Evolutionary conservation across 2,113 vertebrate species (phyloP).

Genomic region (Plotosus lineatus): DNA sequence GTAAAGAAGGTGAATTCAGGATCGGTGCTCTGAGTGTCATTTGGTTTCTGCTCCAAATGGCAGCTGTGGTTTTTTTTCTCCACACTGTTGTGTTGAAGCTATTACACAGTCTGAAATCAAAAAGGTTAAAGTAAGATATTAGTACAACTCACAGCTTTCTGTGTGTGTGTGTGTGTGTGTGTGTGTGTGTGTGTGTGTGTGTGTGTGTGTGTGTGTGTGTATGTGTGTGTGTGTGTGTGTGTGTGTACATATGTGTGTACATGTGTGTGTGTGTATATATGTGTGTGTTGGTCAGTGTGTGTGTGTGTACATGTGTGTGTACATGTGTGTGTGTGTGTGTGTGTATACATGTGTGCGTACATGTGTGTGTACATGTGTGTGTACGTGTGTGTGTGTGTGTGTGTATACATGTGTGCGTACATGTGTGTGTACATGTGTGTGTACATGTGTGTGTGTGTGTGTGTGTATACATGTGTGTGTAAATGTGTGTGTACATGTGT

Average conservation of each 20-base stretch:
- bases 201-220: background rate
- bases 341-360: too few species aligned
- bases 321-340: too few species aligned
- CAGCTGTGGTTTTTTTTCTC: background rate
- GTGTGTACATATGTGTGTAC: too few species aligned
- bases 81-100: background rate
- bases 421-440: too few species aligned
- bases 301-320: too few species aligned
- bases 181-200: background rate
- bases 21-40: background rate
- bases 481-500: too few species aligned
- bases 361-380: too few species aligned
- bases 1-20: conserved; percentile 2
- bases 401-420: too few species aligned
- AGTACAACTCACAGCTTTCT: background rate
- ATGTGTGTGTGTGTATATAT: background rate
- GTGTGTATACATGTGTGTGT: too few species aligned
- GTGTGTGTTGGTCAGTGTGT: too few species aligned
- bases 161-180: background rate
- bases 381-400: too few species aligned
- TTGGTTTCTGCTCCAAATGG: background rate
- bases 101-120: background rate
- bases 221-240: background rate
- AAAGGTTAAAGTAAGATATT: background rate
- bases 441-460: too few species aligned